A percentile compares a stretch with the other conserved stretches of the same genome.
Conservation (phyloP, 1,140 invertebrate species). For the Luehdorfia chinensis region DNA sequence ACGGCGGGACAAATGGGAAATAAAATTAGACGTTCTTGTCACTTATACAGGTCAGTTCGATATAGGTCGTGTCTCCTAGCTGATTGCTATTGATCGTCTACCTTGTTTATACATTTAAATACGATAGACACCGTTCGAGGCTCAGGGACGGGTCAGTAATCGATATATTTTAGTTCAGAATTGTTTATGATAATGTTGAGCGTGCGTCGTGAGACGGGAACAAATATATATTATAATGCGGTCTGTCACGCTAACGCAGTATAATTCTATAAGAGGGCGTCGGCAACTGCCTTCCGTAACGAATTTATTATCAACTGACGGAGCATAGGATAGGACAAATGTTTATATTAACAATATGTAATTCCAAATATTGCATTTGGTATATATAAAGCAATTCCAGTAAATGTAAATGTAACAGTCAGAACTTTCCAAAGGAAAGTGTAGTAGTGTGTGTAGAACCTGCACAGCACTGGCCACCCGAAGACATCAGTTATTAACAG, state of each 20-base stretch:
- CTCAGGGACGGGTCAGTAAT: constrained; percentile 36
- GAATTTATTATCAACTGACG: constrained; percentile 1
- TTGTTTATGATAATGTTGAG: constrained; percentile 27
- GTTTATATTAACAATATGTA: too few species aligned
- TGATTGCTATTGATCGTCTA: constrained; percentile 41
- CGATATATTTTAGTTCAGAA: constrained; percentile 33
- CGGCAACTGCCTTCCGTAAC: background rate
- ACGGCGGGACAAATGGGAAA: too few species aligned
- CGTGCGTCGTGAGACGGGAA: constrained; percentile 9
- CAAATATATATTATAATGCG: constrained; percentile 6
- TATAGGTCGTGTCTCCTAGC: constrained; percentile 19
- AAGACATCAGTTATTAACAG: too few species aligned
- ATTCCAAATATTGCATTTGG: too few species aligned
- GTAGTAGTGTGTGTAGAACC: too few species aligned
- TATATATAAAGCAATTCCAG: too few species aligned
- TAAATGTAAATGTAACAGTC: too few species aligned
- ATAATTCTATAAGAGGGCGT: constrained; percentile 4
- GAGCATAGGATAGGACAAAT: background rate
- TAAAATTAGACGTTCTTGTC: background rate
- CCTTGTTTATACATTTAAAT: constrained; percentile 42
- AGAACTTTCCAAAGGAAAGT: too few species aligned
- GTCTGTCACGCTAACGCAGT: background rate
- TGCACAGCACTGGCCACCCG: too few species aligned
- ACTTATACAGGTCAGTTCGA: constrained; percentile 3
- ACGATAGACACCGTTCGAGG: constrained; percentile 28